Percentiles rank a stretch among this genome's conserved stretches.
phyloP scores from a whole-genome alignment of 2,888 invertebrate genomes.

The Synergus gifuensis region DNA sequence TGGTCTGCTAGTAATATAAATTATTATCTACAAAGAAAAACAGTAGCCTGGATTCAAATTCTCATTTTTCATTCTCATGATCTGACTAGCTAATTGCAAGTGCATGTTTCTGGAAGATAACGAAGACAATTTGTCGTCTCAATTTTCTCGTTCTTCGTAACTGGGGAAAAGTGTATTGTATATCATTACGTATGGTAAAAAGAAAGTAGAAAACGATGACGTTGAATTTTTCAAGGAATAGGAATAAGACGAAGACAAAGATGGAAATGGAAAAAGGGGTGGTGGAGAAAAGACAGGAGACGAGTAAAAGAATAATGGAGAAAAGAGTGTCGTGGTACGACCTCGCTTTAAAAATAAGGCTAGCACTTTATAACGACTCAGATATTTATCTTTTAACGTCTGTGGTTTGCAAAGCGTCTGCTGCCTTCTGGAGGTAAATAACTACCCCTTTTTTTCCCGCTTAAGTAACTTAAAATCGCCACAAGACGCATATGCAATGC shows the following conservation, averaged over 20 bases:
- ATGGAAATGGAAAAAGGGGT: background rate
- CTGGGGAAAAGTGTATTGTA: background rate
- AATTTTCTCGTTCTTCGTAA: background rate
- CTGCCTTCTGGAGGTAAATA: background rate
- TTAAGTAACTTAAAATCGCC: constrained; percentile 18
- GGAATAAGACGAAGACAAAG: constrained; percentile 27
- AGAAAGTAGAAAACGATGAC: background rate
- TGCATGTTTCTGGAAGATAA: background rate
- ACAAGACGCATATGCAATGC: background rate
- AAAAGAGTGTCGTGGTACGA: constrained; percentile 37
- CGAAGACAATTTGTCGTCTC: constrained; percentile 13
- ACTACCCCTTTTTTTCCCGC: background rate
- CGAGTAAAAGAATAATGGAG: constrained; percentile 24
- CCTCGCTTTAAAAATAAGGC: constrained; percentile 36
- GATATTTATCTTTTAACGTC: constrained; percentile 41
- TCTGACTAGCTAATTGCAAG: background rate
- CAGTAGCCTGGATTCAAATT: background rate
- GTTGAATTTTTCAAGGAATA: background rate
- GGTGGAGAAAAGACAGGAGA: background rate
- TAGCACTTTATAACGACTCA: constrained; percentile 36
- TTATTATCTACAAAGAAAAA: no score
- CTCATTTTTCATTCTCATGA: background rate
- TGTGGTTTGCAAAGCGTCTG: constrained; percentile 28
- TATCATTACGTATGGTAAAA: background rate
- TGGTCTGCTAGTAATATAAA: no score